Evolutionary conservation across 2,888 invertebrate species (phyloP), one percentile per base, ranked within the genome.

Genomic region (Ganaspis brasiliensis): DNA sequence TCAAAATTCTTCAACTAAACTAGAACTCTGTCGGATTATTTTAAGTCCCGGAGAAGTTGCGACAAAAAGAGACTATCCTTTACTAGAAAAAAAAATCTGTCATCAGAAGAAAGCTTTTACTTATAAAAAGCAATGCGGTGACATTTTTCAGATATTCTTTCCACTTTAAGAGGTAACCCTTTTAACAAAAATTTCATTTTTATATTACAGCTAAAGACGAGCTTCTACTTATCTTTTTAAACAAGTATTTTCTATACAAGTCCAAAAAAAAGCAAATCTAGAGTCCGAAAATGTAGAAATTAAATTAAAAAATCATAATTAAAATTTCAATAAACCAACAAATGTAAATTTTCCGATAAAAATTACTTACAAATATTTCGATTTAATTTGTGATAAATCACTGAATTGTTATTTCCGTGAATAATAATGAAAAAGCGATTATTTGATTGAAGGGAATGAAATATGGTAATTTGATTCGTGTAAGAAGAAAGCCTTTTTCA

Each of bases 1-100:
- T 31, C 2, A 52, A 52, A n/a, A 52, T 19, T 52, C 19, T 19
- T 52, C 52, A 6, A 49, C 49, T 16, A 52, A 52, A 8, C 4
- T 21, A 6, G 40, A 45, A 49, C 24, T 45, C 26, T n/a, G 45
- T 10, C n/a, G 16, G 67, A 67, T 67, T 67, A 67, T 45, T 45
- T 45, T 9, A 49, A 26, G 45, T 67, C 45, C 24, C 5, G 24
- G 24, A 57, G 4, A 57, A 26, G 14, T 16, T 19, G 52, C 9
- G 52, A n/a, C 26, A 57, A 24, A 63, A 63, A 21, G 14, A 61
- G 35, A 16, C 61, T 26, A 57, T 57, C 19, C 52, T 19, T 52
- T 52, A 16, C 19, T 19, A 9, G 8, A 19, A 52, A 19, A 52
- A 52, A 49, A 52, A 52, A 8, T 19, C n/a, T 52, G 52, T 52